Base-by-base conservation (phyloP, 2,797 vertebrate species). In the Oryzias dopingdopingensis region DNA sequence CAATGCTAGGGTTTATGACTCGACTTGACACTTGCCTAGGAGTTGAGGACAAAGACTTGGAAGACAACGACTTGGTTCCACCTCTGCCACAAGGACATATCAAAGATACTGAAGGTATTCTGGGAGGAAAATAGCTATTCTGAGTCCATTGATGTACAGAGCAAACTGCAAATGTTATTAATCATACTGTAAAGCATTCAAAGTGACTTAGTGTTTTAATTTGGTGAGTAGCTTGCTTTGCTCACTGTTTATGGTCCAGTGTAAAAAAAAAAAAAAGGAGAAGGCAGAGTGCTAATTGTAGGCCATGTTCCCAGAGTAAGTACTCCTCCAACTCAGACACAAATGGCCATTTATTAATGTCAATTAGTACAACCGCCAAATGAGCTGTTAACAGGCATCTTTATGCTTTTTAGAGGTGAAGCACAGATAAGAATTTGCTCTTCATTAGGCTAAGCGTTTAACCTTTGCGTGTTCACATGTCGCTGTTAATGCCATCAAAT, bases 151-250 rank as follows among this genome's bases (percentile, higher is more conserved):
- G 76, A 68, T 74, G 48, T 16, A 57, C 47, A 80, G 62, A 56
- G 67, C 71, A 70, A 80, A 76, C 72, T 78, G 74, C 45, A 47
- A 70, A 72, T 61, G 57, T 64, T 75, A 79, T 89, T 88, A 79
- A 85, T 83, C 76, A 64, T 78, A 84, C 76, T 80, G 72, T 90
- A 90, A 91, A 91, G 72, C 83, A 76, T 84, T 91, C 89, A 85
- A 57, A 50, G 65, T 89, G 86, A 90, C 82, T 90, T 79, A 90
- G 65, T 62, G 82, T 74, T 92, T 90, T 90, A 88, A 90, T 92
- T 88, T 88, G 78, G 82, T 86, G 88, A 91, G 88, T 89, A 90
- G 80, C 76, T 79, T 58, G 52, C 81, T 29, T 24, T 77, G 67
- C 56, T 49, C 51, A 57, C 52, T 60, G 73, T 90, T 90, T 89